Base-by-base conservation (phyloP, 2,888 invertebrate species). In the Cataglyphis altisquamis region DNA sequence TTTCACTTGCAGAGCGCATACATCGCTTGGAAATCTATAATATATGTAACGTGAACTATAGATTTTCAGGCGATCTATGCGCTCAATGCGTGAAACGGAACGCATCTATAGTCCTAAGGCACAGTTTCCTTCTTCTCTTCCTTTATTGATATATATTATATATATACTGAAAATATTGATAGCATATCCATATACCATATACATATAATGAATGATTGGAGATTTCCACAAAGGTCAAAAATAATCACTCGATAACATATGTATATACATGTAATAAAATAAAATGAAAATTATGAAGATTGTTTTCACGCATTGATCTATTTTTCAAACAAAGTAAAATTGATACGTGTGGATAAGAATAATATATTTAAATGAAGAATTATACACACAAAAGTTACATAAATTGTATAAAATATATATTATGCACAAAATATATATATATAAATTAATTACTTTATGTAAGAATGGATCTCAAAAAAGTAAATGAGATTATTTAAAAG, bases 221-320 rank as follows among this genome's bases (percentile, higher is more conserved):
- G 63, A 74, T 74, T 63, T 63, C 74, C 74, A 74, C n/a, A 2
- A 45, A 60, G 41, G 29, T 41, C 41, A 57, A n/a, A n/a, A 41
- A 29, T 60, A 12, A 63, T 48, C 15, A 29, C 32, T 74, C 25
- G 15, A 62, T n/a, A 62, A 29, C 32, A 55, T 41, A 57, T 39
- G 21, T 18, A 70, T 36, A 32, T 10, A 45, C 15, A 48, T 63
- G 39, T 73, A 73, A 72, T 29, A 15, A 32, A 63, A 32, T n/a
- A 74, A 74, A 74, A 36, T 62, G 21, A 63, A 15, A 62, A 62
- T 36, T 36, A 70, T 48, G 15, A 1, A 74, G 63, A 45, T 48
- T 74, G 32, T 10, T 21, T 52, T n/a, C 3, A 52, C 25, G 25
- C 8, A 74, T 5, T 45, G 29, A 74, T n/a, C n/a, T 52, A n/a